Percentiles rank a stretch among this genome's conserved stretches.
Evolutionary conservation across 2,888 invertebrate genomes (phyloP).

Genomic region (Ellobium chinense): DNA sequence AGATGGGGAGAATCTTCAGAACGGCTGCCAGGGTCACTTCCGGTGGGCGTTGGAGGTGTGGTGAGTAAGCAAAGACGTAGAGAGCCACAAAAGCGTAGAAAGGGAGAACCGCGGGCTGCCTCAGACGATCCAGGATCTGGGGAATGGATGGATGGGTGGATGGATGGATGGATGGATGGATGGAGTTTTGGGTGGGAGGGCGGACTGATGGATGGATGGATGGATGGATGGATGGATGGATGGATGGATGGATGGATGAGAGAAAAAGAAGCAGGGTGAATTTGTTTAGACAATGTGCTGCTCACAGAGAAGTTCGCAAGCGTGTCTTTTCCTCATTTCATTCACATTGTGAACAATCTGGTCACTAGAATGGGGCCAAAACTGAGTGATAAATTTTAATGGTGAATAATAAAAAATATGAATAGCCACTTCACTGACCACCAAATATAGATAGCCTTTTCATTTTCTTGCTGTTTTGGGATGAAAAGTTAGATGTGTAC

Average conservation of each 20-base stretch:
- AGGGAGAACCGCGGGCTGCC: conserved; percentile 50
- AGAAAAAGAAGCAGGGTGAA: not conserved
- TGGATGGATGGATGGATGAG: not conserved
- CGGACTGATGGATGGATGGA: not conserved
- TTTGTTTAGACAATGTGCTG: too few species aligned
- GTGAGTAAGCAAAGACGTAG: conserved; percentile 58
- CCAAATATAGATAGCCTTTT: too few species aligned
- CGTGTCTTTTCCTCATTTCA: too few species aligned
- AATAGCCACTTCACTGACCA: too few species aligned
- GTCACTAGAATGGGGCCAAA: too few species aligned
- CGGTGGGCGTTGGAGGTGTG: conserved; percentile 58
- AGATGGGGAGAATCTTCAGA: conserved; percentile 65
- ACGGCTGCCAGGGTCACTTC: conserved; percentile 58
- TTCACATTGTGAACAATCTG: too few species aligned
- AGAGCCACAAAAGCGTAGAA: conserved; percentile 56
- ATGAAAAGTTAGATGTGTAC: too few species aligned
- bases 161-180: not conserved
- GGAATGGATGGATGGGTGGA: conserved; percentile 4
- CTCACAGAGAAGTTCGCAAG: too few species aligned
- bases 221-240: not conserved
- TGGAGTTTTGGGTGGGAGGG: conserved; percentile 7
- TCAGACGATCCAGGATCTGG: not conserved
- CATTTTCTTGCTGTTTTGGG: too few species aligned
- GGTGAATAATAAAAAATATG: too few species aligned
- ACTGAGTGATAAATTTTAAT: too few species aligned